Base-by-base conservation (phyloP, 2,113 vertebrate species). In the Epinephelus moara region DNA sequence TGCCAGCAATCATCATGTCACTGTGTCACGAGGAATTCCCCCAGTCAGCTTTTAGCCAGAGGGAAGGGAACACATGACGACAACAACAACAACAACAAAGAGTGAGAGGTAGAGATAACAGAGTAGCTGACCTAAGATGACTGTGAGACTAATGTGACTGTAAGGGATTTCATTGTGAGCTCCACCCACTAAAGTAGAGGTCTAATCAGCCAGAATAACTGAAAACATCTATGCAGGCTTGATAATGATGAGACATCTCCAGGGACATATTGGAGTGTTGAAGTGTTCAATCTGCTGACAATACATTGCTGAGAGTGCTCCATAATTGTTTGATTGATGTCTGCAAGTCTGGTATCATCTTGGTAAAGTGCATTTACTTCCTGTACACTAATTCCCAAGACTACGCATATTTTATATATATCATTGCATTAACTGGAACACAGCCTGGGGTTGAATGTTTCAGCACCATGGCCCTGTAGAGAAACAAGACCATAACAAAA, bases 1-100 rank as follows among this genome's bases (percentile, higher is more conserved):
- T 84, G 89, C 83, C 88, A 89, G 66, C 81, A 67, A 89, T 89
- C 88, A 85, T 89, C 84, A 82, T 74, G 82, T 89, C 85, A 88
- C 61, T 15, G 57, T 75, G 77, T 85, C 78, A 78, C 19, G 15
- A 47, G 69, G 80, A 82, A 86, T 75, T 76, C 64, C 80, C 40
- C 69, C 62, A 70, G 56, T 76, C 75, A 67, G 80, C 77, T 72
- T 76, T 75, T 72, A 85, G 82, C 90, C 82, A 12, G 79, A 86
- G 66, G 76, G 85, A 67, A 82, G 37, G 25, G 13, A 78, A 40
- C 75, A 47, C 40, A 70, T 52, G 59, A 61, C 47, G 49, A 63
- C 52, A 74, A 23, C 30, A 30, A 30, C 30, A 30, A 30, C 30
- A 74, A 23, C 64, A 49, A 25, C 66, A 30, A 27, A 52, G 18